These are phyloP conservation scores for Calliopsis andreniformis DNA, from an alignment of 1,140 invertebrate species.

Conservation along the genomic window DNA sequence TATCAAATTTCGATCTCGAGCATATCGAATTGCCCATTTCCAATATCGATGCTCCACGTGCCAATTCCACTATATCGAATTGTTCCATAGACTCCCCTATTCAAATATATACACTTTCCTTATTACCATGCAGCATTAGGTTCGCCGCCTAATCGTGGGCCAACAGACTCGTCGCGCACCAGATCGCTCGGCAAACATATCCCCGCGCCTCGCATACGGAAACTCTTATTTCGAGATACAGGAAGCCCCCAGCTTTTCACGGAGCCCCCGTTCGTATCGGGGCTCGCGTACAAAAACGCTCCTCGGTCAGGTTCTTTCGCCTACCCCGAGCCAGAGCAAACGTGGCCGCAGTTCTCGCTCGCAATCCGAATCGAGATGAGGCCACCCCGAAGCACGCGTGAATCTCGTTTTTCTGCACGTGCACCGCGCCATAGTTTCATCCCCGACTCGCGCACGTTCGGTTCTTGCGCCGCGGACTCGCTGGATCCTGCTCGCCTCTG, in stretches of 20 bases:
- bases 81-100: background rate
- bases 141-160: slow-evolving; percentile 14
- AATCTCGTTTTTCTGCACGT: slow-evolving; percentile 6
- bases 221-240: background rate
- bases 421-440: background rate
- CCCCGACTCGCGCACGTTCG: background rate
- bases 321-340: slow-evolving; percentile 15
- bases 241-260: background rate
- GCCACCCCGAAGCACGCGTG: background rate
- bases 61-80: slow-evolving; percentile 17
- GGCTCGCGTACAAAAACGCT: background rate
- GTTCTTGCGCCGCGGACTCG: background rate
- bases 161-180: background rate
- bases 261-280: background rate
- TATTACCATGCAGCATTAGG: slow-evolving; percentile 1
- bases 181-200: slow-evolving; percentile 28
- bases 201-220: slow-evolving; percentile 32
- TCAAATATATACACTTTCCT: background rate
- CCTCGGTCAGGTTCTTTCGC: background rate
- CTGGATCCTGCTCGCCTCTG: background rate
- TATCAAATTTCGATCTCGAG: slow-evolving; percentile 8
- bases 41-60: background rate
- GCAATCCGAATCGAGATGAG: slow-evolving; percentile 20
- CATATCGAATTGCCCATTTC: background rate
- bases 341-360: background rate